Base-by-base conservation (phyloP, 2,797 vertebrate species). In the Rachycentron canadum region DNA sequence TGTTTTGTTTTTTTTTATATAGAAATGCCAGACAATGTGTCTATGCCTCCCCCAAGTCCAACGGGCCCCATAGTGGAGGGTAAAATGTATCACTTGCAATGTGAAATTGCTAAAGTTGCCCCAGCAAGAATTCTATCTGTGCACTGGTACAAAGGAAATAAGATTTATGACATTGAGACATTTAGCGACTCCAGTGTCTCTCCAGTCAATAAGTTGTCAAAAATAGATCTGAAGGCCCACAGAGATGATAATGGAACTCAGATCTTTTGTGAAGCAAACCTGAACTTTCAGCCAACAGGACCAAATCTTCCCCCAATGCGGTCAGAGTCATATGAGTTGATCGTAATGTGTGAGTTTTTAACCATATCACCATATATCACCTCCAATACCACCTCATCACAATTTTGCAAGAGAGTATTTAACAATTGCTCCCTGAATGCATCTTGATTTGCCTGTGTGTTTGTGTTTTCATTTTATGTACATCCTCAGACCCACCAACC, bases 11-110 rank as follows among this genome's bases (percentile, higher is more conserved):
- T 60, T 61, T 64, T 17, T 36, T 55, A 11, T 63, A 17, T 87
- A 95, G 94, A 94, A 87, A 60, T 2, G 17, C 90, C 94, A 25
- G 77, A 92, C 36, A 83, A 1, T 0, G 91, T 94, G n/a, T 84
- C 81, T 3, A 36, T 95, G 53, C 38, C 58, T 41, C 14, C 1
- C 4, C 10, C 14, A 5, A n/a, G 1, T 16, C 9, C 3, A 3
- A 1, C 1, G 0, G 28, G 25, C 5, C 32, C 61, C 2, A 9
- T 92, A 74, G 32, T 13, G 5, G 92, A 91, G 59, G 80, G 80
- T 3, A 0, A 2, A 12, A 0, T 0, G 2, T 91, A 90, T 71
- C 0, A 0, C 2, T 10, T 95, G 13, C 0, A 11, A 38, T 95
- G 94, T 89, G 59, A 83, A 12, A 5, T 94, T 63, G 3, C 12